Conservation (phyloP, 1,140 invertebrate species). For the Eurosta solidaginis region DNA sequence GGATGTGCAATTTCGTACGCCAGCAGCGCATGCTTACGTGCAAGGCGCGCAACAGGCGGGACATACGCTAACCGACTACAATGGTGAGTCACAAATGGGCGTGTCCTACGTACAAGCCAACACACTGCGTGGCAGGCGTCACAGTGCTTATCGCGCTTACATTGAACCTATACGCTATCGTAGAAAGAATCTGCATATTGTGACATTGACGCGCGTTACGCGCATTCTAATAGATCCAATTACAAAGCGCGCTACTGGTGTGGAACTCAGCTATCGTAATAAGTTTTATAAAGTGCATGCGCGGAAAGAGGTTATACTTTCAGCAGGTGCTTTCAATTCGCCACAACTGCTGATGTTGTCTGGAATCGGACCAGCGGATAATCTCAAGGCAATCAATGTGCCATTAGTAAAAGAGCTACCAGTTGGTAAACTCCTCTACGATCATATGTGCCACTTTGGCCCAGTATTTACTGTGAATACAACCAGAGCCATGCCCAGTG, state of each 20-base stretch:
- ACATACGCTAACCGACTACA: conserved; percentile 67
- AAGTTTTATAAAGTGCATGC: conserved; percentile 62
- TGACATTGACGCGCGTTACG: conserved; percentile 64
- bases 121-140: conserved; percentile 62
- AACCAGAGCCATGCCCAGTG: conserved; percentile 50
- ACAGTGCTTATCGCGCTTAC: conserved; percentile 66
- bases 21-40: conserved; percentile 67
- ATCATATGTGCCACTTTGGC: conserved; percentile 71
- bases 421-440: conserved; percentile 73
- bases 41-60: conserved; percentile 67
- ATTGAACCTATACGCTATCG: conserved; percentile 63
- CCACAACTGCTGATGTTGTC: conserved; percentile 79
- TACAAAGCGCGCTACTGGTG: conserved; percentile 67
- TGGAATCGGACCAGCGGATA: conserved; percentile 72
- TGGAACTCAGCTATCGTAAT: conserved; percentile 66
- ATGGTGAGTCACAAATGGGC: conserved; percentile 68
- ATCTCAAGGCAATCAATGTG: conserved; percentile 69
- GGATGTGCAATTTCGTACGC: conserved; percentile 63
- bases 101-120: conserved; percentile 73
- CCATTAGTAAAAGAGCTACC: conserved; percentile 67
- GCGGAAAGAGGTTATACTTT: conserved; percentile 70
- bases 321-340: conserved; percentile 75
- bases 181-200: conserved; percentile 70
- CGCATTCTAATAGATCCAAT: conserved; percentile 68
- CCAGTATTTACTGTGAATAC: conserved; percentile 64